phyloP scores from a whole-genome alignment of 2,113 vertebrate genomes.

The Saccopteryx leptura region DNA sequence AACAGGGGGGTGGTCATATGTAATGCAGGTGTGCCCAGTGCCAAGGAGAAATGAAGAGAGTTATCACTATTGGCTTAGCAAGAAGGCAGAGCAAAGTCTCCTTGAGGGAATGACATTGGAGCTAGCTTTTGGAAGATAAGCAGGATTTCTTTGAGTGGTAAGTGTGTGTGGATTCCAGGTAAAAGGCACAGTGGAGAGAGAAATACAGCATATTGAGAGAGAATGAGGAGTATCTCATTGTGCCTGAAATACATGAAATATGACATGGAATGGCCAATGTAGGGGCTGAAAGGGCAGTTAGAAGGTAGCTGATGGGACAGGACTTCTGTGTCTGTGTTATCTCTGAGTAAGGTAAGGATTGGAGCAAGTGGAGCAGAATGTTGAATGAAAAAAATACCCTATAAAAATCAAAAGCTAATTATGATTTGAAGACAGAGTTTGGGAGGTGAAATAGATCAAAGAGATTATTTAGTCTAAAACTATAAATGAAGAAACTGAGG shows the following conservation, averaged over 20 bases:
- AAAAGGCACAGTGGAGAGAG: neutral
- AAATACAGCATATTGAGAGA: neutral
- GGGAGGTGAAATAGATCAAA: neutral
- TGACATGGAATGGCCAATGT: neutral
- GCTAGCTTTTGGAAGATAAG: slow-evolving; percentile 5
- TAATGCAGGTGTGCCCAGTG: neutral
- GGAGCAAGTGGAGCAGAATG: neutral
- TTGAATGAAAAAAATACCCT: neutral
- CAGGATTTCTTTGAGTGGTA: neutral
- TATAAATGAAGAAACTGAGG: neutral
- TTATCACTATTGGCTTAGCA: neutral
- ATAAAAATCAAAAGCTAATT: neutral
- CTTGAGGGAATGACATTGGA: neutral
- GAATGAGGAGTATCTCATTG: neutral
- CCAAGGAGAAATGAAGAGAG: neutral
- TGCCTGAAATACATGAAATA: neutral
- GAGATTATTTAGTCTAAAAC: neutral
- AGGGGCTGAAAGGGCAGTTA: neutral
- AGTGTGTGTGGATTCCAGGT: neutral
- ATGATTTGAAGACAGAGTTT: slow-evolving; percentile 7
- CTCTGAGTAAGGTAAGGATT: neutral
- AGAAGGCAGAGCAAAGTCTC: neutral
- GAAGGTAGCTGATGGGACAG: neutral
- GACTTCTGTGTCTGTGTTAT: neutral
- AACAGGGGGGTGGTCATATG: neutral